These are phyloP conservation scores for Frankliniella fusca DNA, from an alignment of 2,888 invertebrate species.

Conservation along the genomic window DNA sequence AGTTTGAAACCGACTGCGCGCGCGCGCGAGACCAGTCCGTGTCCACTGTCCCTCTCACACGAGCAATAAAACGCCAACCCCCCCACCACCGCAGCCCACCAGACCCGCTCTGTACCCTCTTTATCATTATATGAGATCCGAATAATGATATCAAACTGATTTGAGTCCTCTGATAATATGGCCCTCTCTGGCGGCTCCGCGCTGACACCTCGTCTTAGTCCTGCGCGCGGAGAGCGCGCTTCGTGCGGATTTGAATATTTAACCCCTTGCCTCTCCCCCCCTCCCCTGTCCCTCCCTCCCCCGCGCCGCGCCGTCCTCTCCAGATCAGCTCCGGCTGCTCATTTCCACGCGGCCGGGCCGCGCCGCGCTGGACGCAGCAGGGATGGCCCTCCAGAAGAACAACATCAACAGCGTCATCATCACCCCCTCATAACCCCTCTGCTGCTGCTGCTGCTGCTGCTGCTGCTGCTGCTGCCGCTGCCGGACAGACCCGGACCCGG, in stretches of 20 bases:
- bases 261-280: neutral
- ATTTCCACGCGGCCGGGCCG: neutral
- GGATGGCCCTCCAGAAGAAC: conserved; percentile 9
- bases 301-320: neutral
- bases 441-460: neutral
- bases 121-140: neutral
- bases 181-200: neutral
- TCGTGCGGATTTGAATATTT: neutral
- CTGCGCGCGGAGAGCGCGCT: neutral
- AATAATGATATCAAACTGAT: conserved; percentile 18
- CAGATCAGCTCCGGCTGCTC: neutral
- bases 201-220: neutral
- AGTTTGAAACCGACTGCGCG: too few relatives aligned
- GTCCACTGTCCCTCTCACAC: neutral
- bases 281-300: neutral
- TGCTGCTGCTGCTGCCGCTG: neutral
- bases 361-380: neutral
- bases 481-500: neutral
- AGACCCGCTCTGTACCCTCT: neutral
- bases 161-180: neutral
- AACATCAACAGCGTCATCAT: conserved; percentile 19
- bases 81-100: neutral
- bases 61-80: neutral
- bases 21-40: neutral
- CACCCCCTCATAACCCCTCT: neutral